These are phyloP conservation scores for Leptodactylus fuscus DNA, from an alignment of 2,113 vertebrate species.

Conservation along the genomic window DNA sequence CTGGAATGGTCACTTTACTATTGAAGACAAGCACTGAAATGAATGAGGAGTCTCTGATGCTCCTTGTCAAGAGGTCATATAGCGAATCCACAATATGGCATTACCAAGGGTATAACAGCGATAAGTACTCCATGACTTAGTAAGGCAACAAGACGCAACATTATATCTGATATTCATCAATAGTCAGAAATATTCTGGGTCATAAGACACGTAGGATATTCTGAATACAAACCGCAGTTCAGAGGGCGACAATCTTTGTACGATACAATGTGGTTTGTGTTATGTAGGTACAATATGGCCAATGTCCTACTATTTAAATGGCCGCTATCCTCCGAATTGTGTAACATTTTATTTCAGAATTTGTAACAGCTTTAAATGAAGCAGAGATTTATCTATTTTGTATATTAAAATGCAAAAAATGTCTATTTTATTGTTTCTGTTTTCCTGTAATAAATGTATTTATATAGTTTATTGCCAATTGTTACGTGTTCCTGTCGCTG, in stretches of 20 bases:
- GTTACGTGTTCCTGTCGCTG: neutral
- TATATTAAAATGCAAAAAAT: slow-evolving; percentile 22
- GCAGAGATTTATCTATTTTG: slow-evolving; percentile 40
- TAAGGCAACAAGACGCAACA: no score
- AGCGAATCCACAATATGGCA: neutral
- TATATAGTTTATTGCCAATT: slow-evolving; percentile 25
- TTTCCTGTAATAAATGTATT: slow-evolving; percentile 39
- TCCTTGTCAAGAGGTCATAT: neutral
- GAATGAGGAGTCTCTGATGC: neutral
- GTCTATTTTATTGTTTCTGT: slow-evolving; percentile 34
- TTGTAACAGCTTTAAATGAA: slow-evolving; percentile 26
- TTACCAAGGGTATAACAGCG: no score
- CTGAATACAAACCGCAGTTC: neutral
- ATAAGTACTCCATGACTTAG: no score
- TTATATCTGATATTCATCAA: neutral
- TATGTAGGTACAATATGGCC: neutral
- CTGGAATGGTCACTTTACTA: neutral
- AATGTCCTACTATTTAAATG: neutral
- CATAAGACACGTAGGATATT: neutral
- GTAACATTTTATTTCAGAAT: slow-evolving; percentile 16
- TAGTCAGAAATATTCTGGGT: neutral
- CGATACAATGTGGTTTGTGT: neutral
- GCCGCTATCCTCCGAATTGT: neutral
- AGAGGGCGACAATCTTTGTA: neutral
- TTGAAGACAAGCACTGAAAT: neutral